phyloP scores from a whole-genome alignment of 2,113 vertebrate genomes.

The Rallus limicola region DNA sequence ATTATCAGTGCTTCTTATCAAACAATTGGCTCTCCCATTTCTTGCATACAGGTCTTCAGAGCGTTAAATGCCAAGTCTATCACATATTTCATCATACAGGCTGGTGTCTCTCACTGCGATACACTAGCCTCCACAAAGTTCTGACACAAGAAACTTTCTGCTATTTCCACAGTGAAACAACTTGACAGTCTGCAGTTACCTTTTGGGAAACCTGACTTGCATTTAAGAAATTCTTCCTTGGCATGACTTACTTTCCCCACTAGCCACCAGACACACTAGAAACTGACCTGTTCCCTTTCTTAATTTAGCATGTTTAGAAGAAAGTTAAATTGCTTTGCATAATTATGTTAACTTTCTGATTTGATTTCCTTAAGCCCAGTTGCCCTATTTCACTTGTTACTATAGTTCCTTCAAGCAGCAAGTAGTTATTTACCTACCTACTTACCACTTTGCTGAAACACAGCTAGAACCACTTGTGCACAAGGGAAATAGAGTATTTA shows the following conservation, averaged over 20 bases:
- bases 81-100: background rate
- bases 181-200: background rate
- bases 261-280: background rate
- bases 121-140: background rate
- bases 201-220: background rate
- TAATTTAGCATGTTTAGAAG: background rate
- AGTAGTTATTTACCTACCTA: background rate
- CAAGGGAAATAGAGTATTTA: constrained; percentile 22
- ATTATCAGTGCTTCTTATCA: background rate
- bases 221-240: background rate
- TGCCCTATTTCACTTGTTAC: background rate
- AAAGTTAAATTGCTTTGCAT: background rate
- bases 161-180: background rate
- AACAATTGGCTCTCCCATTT: background rate
- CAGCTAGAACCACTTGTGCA: background rate
- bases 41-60: background rate
- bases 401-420: background rate
- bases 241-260: background rate
- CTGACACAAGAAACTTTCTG: background rate
- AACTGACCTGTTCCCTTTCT: background rate
- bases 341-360: background rate
- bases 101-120: background rate
- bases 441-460: background rate
- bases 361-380: background rate
- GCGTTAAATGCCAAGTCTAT: background rate